Evolutionary conservation across 2,797 vertebrate genomes (phyloP), one percentile per base, ranked within the genome.

Genomic region (Megalops cyprinoides): DNA sequence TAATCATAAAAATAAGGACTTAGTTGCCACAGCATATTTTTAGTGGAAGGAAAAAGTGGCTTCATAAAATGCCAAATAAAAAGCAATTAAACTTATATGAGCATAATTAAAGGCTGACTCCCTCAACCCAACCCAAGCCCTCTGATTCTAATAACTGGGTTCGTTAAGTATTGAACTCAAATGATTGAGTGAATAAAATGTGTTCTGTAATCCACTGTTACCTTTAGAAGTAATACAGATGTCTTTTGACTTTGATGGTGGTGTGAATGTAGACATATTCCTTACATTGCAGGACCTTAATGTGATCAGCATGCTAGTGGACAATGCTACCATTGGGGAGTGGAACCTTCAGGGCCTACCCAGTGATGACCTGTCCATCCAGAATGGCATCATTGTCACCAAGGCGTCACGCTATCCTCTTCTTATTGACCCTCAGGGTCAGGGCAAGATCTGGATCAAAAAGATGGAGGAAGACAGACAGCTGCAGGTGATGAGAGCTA

Each of bases 321-420:
- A 96, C 89, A 93, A 90, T 71, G 82, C 94, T 83, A 95, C 95
- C 1, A 90, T 95, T 84, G 90, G 92, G 71, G 96, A 96, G 82
- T 97, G 96, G 96, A 95, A 91, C 76, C 93, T 97, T 58, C 96
- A 97, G 87, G 96, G 96, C 75, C 87, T 97, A 77, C 96, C 96
- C 14, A 94, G 89, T 0, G 95, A 97, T 78, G 95, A 96, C 56
- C 92, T 97, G 80, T 97, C 96, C 60, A 91, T 96, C 84, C 95
- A 97, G 87, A 97, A 97, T 15, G 96, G 95, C 83, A 96, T 97
- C 14, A 95, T 96, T 75, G 96, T 96, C 81, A 96, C 94, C 1
- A 95, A 94, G 86, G 93, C 95, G 0, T 92, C 95, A 8, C 92
- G 95, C 73, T 97, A 94, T 84, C 95, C 96, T 0, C 90, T 97